These are phyloP conservation scores for Chaunax sp. DNA, from an alignment of 2,797 vertebrate genomes.

Conservation along the genomic window DNA sequence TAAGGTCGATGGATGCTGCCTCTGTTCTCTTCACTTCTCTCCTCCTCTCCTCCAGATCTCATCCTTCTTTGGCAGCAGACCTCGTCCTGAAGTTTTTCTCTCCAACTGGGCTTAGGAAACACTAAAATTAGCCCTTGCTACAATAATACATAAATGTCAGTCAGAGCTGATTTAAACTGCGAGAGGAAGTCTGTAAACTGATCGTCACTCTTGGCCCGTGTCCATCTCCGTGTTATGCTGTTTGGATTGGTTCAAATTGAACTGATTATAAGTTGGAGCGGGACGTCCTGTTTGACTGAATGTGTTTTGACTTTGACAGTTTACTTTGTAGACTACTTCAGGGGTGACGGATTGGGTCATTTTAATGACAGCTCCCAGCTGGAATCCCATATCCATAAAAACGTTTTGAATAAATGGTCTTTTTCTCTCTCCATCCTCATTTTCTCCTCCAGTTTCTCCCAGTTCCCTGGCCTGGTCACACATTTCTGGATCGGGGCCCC, in stretches of 20 bases:
- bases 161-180: slow-evolving; percentile 63
- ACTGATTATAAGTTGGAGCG: slow-evolving; percentile 62
- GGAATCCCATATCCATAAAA: slow-evolving; percentile 27
- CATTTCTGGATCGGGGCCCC: slow-evolving; percentile 95
- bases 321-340: slow-evolving; percentile 57
- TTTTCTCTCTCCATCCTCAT: slow-evolving; percentile 46
- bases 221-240: slow-evolving; percentile 60
- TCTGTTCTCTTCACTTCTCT: background rate
- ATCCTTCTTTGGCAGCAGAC: slow-evolving; percentile 46
- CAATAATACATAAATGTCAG: slow-evolving; percentile 73
- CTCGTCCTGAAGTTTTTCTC: slow-evolving; percentile 53
- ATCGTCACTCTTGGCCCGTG: slow-evolving; percentile 66
- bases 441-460: slow-evolving; percentile 88
- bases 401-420: slow-evolving; percentile 47
- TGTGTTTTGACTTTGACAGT: slow-evolving; percentile 69
- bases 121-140: slow-evolving; percentile 67
- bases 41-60: slow-evolving; percentile 33
- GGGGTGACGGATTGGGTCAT: slow-evolving; percentile 57
- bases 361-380: slow-evolving; percentile 60
- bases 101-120: slow-evolving; percentile 55
- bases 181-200: slow-evolving; percentile 60
- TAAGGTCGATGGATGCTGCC: no score
- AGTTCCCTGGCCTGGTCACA: slow-evolving; percentile 93
- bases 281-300: slow-evolving; percentile 60
- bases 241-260: slow-evolving; percentile 63